phyloP scores from a whole-genome alignment of 2,888 invertebrate genomes.

The Dioctria linearis region DNA sequence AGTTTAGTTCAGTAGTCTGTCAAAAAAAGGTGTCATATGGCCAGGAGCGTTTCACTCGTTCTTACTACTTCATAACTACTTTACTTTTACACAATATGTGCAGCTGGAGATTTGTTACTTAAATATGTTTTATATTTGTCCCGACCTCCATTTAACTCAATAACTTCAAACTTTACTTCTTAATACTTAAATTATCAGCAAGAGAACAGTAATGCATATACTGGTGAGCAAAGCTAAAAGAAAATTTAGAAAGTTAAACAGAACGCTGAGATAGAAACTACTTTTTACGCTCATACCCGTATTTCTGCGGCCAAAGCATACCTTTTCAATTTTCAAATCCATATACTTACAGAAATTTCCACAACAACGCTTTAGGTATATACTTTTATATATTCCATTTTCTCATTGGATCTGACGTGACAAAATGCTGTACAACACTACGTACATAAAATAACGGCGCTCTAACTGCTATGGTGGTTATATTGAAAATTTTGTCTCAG shows the following conservation, averaged over 20 bases:
- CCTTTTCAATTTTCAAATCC: not conserved
- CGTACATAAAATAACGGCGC: not conserved
- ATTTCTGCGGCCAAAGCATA: not conserved
- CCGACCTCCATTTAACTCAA: not conserved
- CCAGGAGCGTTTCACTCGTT: too few relatives aligned
- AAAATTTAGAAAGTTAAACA: slow-evolving; percentile 16
- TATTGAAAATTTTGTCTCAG: slow-evolving; percentile 42
- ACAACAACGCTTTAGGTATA: not conserved
- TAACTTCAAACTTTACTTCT: slow-evolving; percentile 13
- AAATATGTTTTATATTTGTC: not conserved
- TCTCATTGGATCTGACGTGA: slow-evolving; percentile 21
- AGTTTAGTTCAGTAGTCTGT: too few relatives aligned
- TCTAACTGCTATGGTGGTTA: not conserved
- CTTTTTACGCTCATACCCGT: too few relatives aligned
- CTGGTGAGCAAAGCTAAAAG: slow-evolving; percentile 1
- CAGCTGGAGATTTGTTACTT: not conserved
- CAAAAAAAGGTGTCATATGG: too few relatives aligned
- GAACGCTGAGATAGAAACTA: not conserved
- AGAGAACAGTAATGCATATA: slow-evolving; percentile 9
- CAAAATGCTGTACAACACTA: not conserved
- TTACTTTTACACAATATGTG: too few relatives aligned
- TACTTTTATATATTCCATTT: slow-evolving; percentile 11
- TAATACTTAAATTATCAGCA: slow-evolving; percentile 27
- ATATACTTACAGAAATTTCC: not conserved
- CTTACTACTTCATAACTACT: too few relatives aligned